These are phyloP conservation scores for Drosophila pandora DNA, from an alignment of 1,140 invertebrate species.

Conservation along the genomic window DNA sequence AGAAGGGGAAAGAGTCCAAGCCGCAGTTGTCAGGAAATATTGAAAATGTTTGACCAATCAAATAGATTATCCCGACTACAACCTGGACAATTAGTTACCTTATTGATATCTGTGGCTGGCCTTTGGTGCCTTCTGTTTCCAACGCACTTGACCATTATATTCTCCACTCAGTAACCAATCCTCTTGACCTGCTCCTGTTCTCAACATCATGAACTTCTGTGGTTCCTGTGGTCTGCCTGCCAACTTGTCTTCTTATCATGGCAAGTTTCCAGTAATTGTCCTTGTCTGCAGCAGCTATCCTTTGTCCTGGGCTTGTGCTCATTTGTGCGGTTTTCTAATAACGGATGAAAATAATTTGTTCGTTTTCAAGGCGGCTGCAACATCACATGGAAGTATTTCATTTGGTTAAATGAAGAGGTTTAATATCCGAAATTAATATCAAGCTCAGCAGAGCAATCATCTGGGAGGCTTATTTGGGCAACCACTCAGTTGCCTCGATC, in stretches of 20 bases:
- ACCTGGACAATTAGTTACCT: constrained; percentile 33
- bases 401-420: constrained; percentile 8
- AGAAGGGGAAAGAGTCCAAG: background rate
- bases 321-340: constrained; percentile 23
- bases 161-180: constrained; percentile 1
- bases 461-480: background rate
- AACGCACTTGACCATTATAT: constrained; percentile 8
- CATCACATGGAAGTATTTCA: constrained; percentile 2
- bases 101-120: constrained; percentile 28
- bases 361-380: constrained; percentile 11
- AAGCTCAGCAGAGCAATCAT: background rate
- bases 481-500: background rate
- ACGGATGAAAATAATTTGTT: constrained; percentile 23
- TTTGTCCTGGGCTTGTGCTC: constrained; percentile 12
- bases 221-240: constrained; percentile 24
- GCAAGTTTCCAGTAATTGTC: constrained; percentile 7
- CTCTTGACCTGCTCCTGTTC: constrained; percentile 17
- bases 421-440: background rate
- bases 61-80: constrained; percentile 14
- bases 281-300: constrained; percentile 29
- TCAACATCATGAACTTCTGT: constrained; percentile 20
- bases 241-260: constrained; percentile 3
- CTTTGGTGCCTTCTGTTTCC: background rate
- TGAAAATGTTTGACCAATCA: constrained; percentile 28
- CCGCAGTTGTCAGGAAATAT: constrained; percentile 19